Conservation (phyloP, 2,113 vertebrate genomes). For the Peromyscus leucopus region DNA sequence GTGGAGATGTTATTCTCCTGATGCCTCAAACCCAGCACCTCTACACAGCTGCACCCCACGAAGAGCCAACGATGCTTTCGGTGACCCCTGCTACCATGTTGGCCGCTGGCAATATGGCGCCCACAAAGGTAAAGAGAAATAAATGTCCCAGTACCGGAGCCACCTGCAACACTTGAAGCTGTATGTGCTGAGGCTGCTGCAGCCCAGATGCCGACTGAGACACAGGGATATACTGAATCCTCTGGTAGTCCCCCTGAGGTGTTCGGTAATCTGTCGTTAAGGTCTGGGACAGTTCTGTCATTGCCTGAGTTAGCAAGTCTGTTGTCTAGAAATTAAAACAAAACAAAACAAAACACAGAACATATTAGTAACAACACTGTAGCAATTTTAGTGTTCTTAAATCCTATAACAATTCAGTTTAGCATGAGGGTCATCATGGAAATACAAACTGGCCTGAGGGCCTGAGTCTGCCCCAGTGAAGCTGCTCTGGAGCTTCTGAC, state of each 20-base stretch:
- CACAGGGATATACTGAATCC: conserved; percentile 98
- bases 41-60: rapidly evolving
- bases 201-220: conserved; percentile 92
- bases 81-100: not conserved
- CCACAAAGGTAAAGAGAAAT: not conserved
- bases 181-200: conserved; percentile 96
- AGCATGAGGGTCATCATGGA: not conserved
- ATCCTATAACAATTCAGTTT: not conserved
- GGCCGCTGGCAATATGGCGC: not conserved
- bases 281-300: conserved; percentile 98
- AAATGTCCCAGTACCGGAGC: conserved; percentile 89
- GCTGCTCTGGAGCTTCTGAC: not conserved
- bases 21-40: not conserved
- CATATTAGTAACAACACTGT: not conserved
- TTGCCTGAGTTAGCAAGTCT: conserved; percentile 97
- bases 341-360: not conserved
- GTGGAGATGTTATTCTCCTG: not conserved
- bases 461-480: not conserved
- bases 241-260: conserved; percentile 95
- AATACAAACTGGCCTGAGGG: not conserved
- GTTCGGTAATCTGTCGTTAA: conserved; percentile 96
- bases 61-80: not conserved
- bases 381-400: conserved; percentile 22
- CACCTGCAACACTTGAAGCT: conserved; percentile 98
- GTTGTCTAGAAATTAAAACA: conserved; percentile 90